These are phyloP conservation scores for Mythimna loreyi DNA, from an alignment of 2,888 invertebrate genomes.

Conservation along the genomic window DNA sequence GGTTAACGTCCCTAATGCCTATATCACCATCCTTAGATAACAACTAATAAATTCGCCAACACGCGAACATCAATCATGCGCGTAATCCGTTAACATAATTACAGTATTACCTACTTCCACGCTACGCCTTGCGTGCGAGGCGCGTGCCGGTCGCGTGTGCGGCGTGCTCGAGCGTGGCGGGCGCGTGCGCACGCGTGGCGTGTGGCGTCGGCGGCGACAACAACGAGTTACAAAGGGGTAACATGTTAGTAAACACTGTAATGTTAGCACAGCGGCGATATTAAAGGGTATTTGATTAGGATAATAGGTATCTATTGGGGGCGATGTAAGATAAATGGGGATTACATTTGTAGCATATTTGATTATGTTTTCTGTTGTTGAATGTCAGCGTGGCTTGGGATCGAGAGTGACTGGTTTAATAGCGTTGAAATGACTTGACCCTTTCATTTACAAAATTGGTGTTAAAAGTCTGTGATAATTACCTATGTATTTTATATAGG, in stretches of 20 bases:
- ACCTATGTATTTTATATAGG: too few relatives aligned
- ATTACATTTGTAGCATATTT: constrained; percentile 57
- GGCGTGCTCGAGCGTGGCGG: constrained; percentile 22
- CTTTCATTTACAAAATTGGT: not conserved
- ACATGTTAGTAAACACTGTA: constrained; percentile 48
- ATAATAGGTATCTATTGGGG: constrained; percentile 63
- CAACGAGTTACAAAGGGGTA: constrained; percentile 34
- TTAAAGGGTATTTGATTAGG: constrained; percentile 61
- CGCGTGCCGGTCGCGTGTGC: constrained; percentile 43
- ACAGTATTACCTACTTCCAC: constrained; percentile 52
- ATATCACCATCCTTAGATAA: constrained; percentile 46
- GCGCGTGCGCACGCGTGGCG: constrained; percentile 25
- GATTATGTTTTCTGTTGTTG: constrained; percentile 45
- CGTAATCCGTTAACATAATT: constrained; percentile 61
- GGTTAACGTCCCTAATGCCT: constrained; percentile 51
- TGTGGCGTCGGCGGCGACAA: constrained; percentile 23
- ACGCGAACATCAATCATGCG: constrained; percentile 61
- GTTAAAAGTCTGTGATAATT: not conserved
- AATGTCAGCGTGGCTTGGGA: constrained; percentile 15
- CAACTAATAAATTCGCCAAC: constrained; percentile 57
- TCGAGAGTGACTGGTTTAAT: constrained; percentile 7
- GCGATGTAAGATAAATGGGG: constrained; percentile 51
- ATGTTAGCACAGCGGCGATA: constrained; percentile 38
- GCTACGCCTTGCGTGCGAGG: constrained; percentile 39
- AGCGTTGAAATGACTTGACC: not conserved